Evolutionary conservation across 2,888 invertebrate genomes (phyloP).

Genomic region (Noctua pronuba): DNA sequence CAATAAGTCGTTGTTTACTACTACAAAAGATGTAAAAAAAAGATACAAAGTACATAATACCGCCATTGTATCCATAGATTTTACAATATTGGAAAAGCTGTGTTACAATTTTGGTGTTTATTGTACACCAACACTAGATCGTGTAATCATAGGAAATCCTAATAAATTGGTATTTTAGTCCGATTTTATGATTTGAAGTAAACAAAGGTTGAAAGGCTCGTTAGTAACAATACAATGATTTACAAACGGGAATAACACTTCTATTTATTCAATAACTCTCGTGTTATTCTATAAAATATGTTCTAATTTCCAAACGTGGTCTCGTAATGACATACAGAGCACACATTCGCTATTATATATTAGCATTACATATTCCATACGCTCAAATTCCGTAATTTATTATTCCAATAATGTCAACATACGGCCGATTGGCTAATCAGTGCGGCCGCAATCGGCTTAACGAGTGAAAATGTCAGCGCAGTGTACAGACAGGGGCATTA

Average conservation of each 20-base stretch:
- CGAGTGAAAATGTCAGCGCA: slow-evolving; percentile 56
- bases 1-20: too few species aligned
- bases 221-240: not conserved
- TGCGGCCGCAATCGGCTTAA: slow-evolving; percentile 59
- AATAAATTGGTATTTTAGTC: not conserved
- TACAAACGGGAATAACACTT: not conserved
- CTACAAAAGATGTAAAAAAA: too few species aligned
- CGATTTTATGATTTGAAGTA: not conserved
- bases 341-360: slow-evolving; percentile 13
- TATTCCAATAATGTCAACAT: slow-evolving; percentile 58
- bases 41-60: not conserved
- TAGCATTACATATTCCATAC: slow-evolving; percentile 21
- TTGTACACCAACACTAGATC: not conserved
- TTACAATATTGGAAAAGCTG: not conserved
- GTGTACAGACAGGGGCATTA: slow-evolving; percentile 20
- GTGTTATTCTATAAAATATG: not conserved
- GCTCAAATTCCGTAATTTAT: slow-evolving; percentile 56
- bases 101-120: not conserved
- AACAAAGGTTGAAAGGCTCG: not conserved
- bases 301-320: slow-evolving; percentile 10
- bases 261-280: slow-evolving; percentile 16
- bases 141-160: not conserved
- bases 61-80: not conserved
- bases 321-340: slow-evolving; percentile 10
- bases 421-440: slow-evolving; percentile 62